phyloP scores from a whole-genome alignment of 2,113 vertebrate species.

The Ameiurus melas region DNA sequence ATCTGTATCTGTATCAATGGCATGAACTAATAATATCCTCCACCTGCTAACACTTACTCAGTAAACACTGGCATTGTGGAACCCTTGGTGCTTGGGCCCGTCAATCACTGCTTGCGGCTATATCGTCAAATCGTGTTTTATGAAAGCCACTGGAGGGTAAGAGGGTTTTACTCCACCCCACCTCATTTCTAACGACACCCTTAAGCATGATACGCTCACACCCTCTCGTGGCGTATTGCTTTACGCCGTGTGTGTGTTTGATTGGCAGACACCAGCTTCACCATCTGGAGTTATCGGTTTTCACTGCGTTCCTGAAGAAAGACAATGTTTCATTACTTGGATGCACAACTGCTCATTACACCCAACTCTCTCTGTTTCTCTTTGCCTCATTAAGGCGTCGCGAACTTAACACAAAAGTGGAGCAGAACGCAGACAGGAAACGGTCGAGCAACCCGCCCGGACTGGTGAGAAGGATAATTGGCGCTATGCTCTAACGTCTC shows the following conservation, averaged over 20 bases:
- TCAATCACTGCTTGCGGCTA: background rate
- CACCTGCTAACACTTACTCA: background rate
- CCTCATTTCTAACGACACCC: background rate
- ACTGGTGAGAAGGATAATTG: background rate
- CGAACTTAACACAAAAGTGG: background rate
- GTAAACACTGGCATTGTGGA: background rate
- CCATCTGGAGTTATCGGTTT: background rate
- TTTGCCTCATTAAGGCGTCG: conserved; percentile 6
- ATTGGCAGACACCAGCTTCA: background rate
- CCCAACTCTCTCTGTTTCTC: background rate
- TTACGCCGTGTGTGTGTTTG: background rate
- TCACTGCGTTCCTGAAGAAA: background rate
- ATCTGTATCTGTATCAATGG: background rate
- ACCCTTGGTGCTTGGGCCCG: background rate
- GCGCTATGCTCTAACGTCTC: background rate
- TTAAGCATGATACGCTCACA: background rate
- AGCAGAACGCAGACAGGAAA: conserved; percentile 5
- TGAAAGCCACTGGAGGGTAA: background rate
- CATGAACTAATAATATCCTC: background rate
- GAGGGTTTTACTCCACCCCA: background rate
- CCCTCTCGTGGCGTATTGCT: background rate
- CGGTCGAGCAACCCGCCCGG: background rate
- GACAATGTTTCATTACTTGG: background rate
- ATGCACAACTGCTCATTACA: conserved; percentile 10
- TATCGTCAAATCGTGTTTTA: background rate